These are phyloP conservation scores for Amiota minor DNA, from an alignment of 2,888 invertebrate species.

Conservation along the genomic window DNA sequence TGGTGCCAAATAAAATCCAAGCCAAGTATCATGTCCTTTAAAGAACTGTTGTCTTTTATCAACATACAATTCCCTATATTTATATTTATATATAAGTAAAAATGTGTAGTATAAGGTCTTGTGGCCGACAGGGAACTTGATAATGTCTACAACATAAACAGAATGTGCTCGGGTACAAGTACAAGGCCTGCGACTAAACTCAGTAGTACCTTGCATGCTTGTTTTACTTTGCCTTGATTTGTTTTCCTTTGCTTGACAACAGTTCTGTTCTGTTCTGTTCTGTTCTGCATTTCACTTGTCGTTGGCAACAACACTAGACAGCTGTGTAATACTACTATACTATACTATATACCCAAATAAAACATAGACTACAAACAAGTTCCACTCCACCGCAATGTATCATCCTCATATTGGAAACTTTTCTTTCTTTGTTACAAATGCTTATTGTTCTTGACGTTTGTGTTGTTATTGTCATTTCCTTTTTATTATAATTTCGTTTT, in stretches of 20 bases:
- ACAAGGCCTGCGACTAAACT: slow-evolving; percentile 3
- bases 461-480: slow-evolving; percentile 34
- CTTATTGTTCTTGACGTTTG: slow-evolving; percentile 47
- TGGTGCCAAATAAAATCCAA: neutral
- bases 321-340: no score
- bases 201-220: neutral
- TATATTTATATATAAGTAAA: neutral
- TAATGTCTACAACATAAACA: slow-evolving; percentile 7
- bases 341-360: no score
- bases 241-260: neutral
- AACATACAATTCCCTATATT: neutral
- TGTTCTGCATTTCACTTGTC: no score
- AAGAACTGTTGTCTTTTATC: neutral
- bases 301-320: no score
- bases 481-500: slow-evolving; percentile 3
- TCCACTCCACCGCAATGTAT: no score
- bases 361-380: no score
- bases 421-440: slow-evolving; percentile 35
- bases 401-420: slow-evolving; percentile 34
- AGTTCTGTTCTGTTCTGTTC: neutral
- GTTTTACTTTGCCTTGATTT: neutral
- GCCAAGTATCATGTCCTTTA: slow-evolving; percentile 6
- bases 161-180: neutral
- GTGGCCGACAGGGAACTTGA: slow-evolving; percentile 3
- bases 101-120: neutral